Conservation (phyloP, 2,888 invertebrate genomes). For the Ichneumoninae sp. region DNA sequence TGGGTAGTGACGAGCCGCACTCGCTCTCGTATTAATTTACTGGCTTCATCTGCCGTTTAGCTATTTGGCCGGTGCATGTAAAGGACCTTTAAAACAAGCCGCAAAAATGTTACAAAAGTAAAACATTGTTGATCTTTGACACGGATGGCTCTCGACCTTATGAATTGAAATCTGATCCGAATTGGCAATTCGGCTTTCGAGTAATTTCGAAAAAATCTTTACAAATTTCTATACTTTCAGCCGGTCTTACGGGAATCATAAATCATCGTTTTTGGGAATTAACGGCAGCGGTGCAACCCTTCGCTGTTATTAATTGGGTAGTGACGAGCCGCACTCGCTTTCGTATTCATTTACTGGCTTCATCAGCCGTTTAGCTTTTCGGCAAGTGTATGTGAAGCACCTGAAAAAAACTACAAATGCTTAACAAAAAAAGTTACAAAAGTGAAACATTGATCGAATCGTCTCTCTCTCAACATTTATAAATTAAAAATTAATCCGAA, state of each 20-base stretch:
- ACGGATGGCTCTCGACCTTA: neutral
- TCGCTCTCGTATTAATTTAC: constrained; percentile 64
- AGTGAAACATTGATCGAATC: constrained; percentile 1
- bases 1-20: constrained; percentile 57
- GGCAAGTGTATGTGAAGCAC: constrained; percentile 2
- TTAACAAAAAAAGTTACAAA: too few species aligned
- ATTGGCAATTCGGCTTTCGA: neutral
- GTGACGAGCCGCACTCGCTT: constrained; percentile 54
- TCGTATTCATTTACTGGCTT: neutral
- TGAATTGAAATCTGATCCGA: neutral
- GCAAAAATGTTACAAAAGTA: neutral
- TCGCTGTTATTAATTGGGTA: constrained; percentile 56
- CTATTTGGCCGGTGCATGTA: constrained; percentile 32
- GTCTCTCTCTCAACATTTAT: neutral
- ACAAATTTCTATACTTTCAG: too few species aligned
- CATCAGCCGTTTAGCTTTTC: constrained; percentile 42
- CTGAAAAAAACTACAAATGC: neutral
- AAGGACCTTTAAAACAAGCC: constrained; percentile 3
- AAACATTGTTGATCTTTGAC: constrained; percentile 12
- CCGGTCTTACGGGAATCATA: too few species aligned
- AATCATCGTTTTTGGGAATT: neutral
- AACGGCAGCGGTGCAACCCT: constrained; percentile 33
- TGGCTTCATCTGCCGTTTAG: constrained; percentile 42
- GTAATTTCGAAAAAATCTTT: neutral
- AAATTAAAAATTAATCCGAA: neutral